These are phyloP conservation scores for Euzophera pinguis DNA, from an alignment of 2,888 invertebrate species.

Conservation along the genomic window DNA sequence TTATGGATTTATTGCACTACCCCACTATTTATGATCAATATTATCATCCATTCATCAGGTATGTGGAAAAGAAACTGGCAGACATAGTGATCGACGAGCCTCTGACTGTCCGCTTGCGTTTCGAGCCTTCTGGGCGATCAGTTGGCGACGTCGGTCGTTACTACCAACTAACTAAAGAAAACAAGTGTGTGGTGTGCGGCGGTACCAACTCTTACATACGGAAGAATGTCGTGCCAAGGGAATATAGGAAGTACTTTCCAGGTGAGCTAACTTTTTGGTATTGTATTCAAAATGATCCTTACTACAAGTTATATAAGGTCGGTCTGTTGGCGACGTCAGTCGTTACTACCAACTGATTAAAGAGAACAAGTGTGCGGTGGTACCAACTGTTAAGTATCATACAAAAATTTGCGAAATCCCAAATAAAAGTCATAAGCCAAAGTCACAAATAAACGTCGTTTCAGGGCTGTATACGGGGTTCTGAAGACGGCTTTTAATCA, in stretches of 20 bases:
- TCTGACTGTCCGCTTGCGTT: slow-evolving; percentile 84
- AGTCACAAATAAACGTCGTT: too few species aligned
- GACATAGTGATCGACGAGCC: slow-evolving; percentile 66
- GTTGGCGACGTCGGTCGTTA: slow-evolving; percentile 85
- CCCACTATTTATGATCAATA: too few species aligned
- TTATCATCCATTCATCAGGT: slow-evolving; percentile 48
- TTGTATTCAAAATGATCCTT: not conserved
- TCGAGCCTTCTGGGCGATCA: slow-evolving; percentile 88
- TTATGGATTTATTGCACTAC: too few species aligned
- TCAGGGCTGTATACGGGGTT: too few species aligned
- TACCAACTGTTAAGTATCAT: slow-evolving; percentile 83
- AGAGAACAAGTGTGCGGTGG: slow-evolving; percentile 86
- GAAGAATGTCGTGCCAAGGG: slow-evolving; percentile 90
- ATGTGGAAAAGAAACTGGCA: slow-evolving; percentile 72
- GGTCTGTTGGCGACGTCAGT: slow-evolving; percentile 85
- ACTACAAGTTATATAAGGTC: slow-evolving; percentile 49
- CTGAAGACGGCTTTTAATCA: too few species aligned
- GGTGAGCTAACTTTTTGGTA: slow-evolving; percentile 49
- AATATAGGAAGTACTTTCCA: slow-evolving; percentile 89
- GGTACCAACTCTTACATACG: slow-evolving; percentile 82
- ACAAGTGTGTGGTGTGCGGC: slow-evolving; percentile 91
- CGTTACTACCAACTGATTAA: slow-evolving; percentile 86
- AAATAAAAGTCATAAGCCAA: too few species aligned
- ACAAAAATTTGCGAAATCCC: slow-evolving; percentile 92
- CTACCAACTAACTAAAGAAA: slow-evolving; percentile 85